A percentile compares a stretch with the other conserved stretches of the same genome.
phyloP scores from a whole-genome alignment of 2,797 vertebrate genomes.

The Gymnothorax javanicus region DNA sequence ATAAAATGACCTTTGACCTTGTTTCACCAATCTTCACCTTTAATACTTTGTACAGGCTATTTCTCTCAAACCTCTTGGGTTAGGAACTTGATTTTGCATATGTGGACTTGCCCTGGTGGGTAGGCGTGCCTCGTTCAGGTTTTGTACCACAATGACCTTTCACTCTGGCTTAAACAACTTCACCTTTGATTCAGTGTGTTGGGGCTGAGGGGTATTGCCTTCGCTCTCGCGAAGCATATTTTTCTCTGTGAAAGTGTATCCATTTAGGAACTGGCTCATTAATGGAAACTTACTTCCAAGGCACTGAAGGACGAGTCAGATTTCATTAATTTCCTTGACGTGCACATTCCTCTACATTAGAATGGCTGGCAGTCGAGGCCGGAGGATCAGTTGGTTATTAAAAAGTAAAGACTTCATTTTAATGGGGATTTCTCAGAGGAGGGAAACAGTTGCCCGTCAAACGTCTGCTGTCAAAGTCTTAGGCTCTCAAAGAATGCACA shows the following conservation, averaged over 20 bases:
- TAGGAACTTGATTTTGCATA: too few relatives aligned
- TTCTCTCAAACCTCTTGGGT: too few relatives aligned
- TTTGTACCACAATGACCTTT: too few relatives aligned
- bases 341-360: neutral
- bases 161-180: too few relatives aligned
- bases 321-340: neutral
- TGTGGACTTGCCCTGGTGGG: too few relatives aligned
- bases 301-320: constrained; percentile 2
- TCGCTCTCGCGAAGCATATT: too few relatives aligned
- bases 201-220: too few relatives aligned
- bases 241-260: neutral
- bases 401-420: neutral
- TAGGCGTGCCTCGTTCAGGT: too few relatives aligned
- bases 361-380: neutral
- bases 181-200: too few relatives aligned
- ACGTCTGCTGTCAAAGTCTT: neutral
- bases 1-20: too few relatives aligned
- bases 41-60: too few relatives aligned
- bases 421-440: neutral
- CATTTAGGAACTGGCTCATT: neutral
- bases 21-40: too few relatives aligned
- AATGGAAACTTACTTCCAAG: neutral
- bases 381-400: neutral
- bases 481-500: neutral
- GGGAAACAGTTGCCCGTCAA: neutral